phyloP scores from a whole-genome alignment of 2,797 vertebrate species.

The Syngnathus rostellatus region DNA sequence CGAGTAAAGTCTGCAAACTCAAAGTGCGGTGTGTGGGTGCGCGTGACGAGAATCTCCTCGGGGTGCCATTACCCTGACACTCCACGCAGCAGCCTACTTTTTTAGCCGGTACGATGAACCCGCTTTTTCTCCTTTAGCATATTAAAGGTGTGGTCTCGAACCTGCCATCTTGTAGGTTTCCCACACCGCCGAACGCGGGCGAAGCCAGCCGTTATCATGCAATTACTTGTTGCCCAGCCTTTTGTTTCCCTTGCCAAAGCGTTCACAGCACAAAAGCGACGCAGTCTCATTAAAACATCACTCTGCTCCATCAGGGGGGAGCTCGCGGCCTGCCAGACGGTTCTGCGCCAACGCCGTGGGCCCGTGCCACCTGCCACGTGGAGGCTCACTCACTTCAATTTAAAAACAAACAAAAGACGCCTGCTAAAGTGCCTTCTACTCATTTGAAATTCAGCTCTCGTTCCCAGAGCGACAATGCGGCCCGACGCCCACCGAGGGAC shows the following conservation, averaged over 20 bases:
- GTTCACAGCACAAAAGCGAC: constrained; percentile 10
- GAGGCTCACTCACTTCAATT: constrained; percentile 16
- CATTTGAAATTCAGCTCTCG: constrained; percentile 28
- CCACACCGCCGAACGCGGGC: no score
- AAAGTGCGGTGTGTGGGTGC: background rate
- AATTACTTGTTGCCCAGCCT: background rate
- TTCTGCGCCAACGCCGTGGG: constrained; percentile 15
- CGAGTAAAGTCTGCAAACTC: no score
- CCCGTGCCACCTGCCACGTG: constrained; percentile 28
- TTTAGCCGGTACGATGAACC: no score
- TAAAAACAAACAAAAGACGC: background rate
- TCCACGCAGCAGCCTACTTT: no score
- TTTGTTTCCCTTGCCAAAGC: background rate
- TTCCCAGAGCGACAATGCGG: constrained; percentile 21
- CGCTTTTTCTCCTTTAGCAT: background rate
- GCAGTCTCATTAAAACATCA: constrained; percentile 49
- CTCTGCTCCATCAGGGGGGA: constrained; percentile 32
- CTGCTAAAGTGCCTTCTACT: constrained; percentile 14
- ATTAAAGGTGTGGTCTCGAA: background rate
- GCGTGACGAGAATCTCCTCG: background rate
- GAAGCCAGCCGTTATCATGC: background rate
- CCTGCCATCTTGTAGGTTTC: background rate
- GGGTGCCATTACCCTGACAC: no score
- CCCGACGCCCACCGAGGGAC: constrained; percentile 10
- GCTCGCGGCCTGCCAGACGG: constrained; percentile 24